Base-by-base conservation (phyloP, 2,888 invertebrate species). In the Drosophila falleni region DNA sequence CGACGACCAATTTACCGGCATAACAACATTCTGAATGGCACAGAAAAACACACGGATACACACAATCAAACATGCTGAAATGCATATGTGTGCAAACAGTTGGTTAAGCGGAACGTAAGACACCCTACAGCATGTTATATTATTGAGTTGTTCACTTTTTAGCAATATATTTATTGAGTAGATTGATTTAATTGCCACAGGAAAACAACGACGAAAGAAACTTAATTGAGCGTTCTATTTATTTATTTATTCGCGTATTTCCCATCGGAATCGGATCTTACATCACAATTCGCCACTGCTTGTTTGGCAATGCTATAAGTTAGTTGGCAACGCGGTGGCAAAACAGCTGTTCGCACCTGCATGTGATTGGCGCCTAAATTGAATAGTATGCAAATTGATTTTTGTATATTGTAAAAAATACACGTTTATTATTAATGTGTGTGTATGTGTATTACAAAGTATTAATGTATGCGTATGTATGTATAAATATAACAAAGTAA, bases 371-470 rank as follows among this genome's bases (percentile, higher is more conserved):
- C 69, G 62, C 53, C 26, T 23, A 54, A 33, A 13, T 6, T 6
- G 11, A 15, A 23, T 23, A 37, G 13, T 39, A 37, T 37, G 35
- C 55, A 64, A 58, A 67, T 63, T 41, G 19, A 42, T 56, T 33
- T 56, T 63, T 56, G 65, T 70, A 77, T 81, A 73, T 77, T 80
- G 69, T 84, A 87, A 84, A 84, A 84, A 87, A 80, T 80, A 81
- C 87, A 84, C 78, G 62, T 87, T 84, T 87, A 80, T 84, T 69
- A 71, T 78, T 62, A 62, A 50, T 80, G 59, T 74, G 50, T 44
- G 50, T 70, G 60, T 69, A 16, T 78, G 54, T 71, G 71, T 77
- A 51, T 59, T 82, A 82, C 82, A 80, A 77, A 68, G 72, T 80
- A 74, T 78, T 61, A 50, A 46, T 73, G 35, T 60, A 53, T 59